Conservation (phyloP, 2,888 invertebrate species). For the Eilema griseolum region DNA sequence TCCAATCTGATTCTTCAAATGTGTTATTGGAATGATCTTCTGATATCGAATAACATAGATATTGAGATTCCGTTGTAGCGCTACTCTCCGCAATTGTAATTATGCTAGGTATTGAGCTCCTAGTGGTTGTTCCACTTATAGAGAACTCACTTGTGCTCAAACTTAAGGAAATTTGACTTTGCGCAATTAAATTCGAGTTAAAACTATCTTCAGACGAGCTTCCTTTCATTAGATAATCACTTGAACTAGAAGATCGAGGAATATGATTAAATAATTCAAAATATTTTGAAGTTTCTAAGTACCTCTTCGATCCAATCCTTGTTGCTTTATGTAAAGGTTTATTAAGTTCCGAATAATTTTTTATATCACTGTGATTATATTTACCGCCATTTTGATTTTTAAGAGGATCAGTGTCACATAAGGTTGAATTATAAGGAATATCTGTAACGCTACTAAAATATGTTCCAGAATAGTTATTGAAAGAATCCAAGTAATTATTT, state of each 20-base stretch:
- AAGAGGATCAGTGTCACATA: neutral
- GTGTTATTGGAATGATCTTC: neutral
- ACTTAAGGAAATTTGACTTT: constrained; percentile 9
- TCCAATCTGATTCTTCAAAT: constrained; percentile 2
- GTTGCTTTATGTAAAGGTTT: neutral
- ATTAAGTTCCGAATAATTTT: neutral
- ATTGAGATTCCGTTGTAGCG: neutral
- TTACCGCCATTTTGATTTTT: neutral
- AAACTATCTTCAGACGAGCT: neutral
- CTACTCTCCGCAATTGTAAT: constrained; percentile 6
- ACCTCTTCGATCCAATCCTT: neutral
- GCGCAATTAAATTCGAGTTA: neutral
- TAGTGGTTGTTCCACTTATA: neutral
- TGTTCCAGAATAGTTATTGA: neutral
- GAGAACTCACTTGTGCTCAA: constrained; percentile 9
- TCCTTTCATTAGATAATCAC: neutral
- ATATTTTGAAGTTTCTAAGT: neutral
- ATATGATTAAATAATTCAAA: neutral
- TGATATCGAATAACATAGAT: constrained; percentile 6
- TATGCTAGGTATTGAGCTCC: neutral
- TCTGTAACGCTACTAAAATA: neutral
- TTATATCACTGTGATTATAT: neutral
- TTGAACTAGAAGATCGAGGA: neutral
- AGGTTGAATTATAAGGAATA: neutral
- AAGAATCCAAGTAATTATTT: neutral